A percentile compares a stretch with the other conserved stretches of the same genome.
These are phyloP conservation scores for Ceraclea dissimilis DNA, from an alignment of 2,888 invertebrate genomes.

Conservation along the genomic window DNA sequence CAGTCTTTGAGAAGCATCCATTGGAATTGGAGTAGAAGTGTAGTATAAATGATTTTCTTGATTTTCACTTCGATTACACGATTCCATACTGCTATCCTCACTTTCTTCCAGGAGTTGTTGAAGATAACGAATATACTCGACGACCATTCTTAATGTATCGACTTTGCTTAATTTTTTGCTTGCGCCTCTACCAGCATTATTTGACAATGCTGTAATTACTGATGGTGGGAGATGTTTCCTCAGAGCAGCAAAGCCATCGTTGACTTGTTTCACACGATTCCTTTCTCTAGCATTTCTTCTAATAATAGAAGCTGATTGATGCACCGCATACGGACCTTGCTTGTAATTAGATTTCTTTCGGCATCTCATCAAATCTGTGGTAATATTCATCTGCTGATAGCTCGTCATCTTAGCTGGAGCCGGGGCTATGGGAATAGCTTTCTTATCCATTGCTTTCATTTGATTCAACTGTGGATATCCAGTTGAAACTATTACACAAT, in stretches of 20 bases:
- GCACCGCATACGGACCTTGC: slow-evolving; percentile 53
- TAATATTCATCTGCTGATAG: slow-evolving; percentile 36
- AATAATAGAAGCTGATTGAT: slow-evolving; percentile 80
- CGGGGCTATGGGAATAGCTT: slow-evolving; percentile 51
- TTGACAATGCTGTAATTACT: slow-evolving; percentile 62
- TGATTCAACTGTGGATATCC: slow-evolving; percentile 41
- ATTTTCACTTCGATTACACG: slow-evolving; percentile 43
- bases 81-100: slow-evolving; percentile 52
- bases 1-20: slow-evolving; percentile 34
- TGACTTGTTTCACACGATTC: slow-evolving; percentile 92
- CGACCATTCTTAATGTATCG: slow-evolving; percentile 82
- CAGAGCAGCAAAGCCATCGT: slow-evolving; percentile 85
- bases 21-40: slow-evolving; percentile 38
- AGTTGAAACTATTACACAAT: slow-evolving; percentile 55
- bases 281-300: slow-evolving; percentile 89
- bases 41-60: slow-evolving; percentile 33
- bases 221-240: slow-evolving; percentile 81
- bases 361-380: slow-evolving; percentile 53
- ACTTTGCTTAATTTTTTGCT: slow-evolving; percentile 85
- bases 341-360: slow-evolving; percentile 69
- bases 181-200: slow-evolving; percentile 62
- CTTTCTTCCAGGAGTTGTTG: slow-evolving; percentile 72
- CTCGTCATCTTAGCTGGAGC: slow-evolving; percentile 48
- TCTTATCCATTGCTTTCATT: slow-evolving; percentile 46
- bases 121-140: slow-evolving; percentile 82